A percentile compares a stretch with the other conserved stretches of the same genome.
Evolutionary conservation across 2,888 invertebrate genomes (phyloP).

Genomic region (Drosophila kambysellisi): DNA sequence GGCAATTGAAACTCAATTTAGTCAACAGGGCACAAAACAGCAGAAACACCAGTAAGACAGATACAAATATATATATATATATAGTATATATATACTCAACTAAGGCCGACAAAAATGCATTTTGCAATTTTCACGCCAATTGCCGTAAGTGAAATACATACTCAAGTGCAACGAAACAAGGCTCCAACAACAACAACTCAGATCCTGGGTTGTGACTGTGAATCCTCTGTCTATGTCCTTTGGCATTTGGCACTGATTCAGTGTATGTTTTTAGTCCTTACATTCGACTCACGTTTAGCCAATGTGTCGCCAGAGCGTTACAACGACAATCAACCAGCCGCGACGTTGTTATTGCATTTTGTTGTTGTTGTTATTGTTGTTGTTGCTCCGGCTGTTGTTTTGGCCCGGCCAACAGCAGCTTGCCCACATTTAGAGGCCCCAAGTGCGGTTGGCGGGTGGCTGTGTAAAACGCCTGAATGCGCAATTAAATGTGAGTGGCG

Average conservation of each 20-base stretch:
- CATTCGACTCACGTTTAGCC: conserved; percentile 73
- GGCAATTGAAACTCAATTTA: conserved; percentile 78
- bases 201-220: conserved; percentile 7
- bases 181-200: conserved; percentile 23
- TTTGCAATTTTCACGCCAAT: conserved; percentile 78
- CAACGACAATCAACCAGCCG: conserved; percentile 71
- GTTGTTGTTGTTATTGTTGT: background rate
- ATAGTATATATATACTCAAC: conserved; percentile 11
- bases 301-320: conserved; percentile 69
- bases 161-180: conserved; percentile 62
- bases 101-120: conserved; percentile 60
- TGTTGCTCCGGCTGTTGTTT: conserved; percentile 9
- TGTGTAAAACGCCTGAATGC: conserved; percentile 43
- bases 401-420: conserved; percentile 17
- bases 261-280: conserved; percentile 25
- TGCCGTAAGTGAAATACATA: conserved; percentile 75
- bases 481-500: conserved; percentile 61
- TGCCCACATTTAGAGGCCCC: conserved; percentile 34
- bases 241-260: conserved; percentile 37
- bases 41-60: conserved; percentile 4
- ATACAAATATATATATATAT: background rate
- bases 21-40: conserved; percentile 61
- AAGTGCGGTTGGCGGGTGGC: conserved; percentile 23
- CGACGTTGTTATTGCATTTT: conserved; percentile 38
- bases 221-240: conserved; percentile 28